A percentile compares a stretch with the other conserved stretches of the same genome.
These are phyloP conservation scores for Dusona sp. DNA, from an alignment of 2,888 invertebrate species.

Conservation along the genomic window DNA sequence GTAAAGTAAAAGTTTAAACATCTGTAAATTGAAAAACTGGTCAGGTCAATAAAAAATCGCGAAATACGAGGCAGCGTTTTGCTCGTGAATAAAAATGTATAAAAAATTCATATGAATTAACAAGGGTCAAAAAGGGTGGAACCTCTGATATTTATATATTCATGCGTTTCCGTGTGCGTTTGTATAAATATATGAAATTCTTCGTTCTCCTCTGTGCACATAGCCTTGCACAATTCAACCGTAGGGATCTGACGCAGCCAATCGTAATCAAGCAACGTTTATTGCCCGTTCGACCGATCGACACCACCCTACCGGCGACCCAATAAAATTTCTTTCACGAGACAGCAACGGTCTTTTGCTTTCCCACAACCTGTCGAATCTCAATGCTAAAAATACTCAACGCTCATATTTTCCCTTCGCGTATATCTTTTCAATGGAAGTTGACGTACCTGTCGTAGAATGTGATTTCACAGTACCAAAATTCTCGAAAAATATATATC, in stretches of 20 bases:
- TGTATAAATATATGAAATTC: not conserved
- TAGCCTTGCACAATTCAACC: not conserved
- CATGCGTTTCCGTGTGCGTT: not conserved
- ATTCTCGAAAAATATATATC: not conserved
- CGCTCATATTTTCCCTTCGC: slow-evolving; percentile 1
- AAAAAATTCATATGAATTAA: not conserved
- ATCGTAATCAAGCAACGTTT: slow-evolving; percentile 57
- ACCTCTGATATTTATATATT: not conserved
- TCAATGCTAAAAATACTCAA: slow-evolving; percentile 39
- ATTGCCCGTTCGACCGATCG: slow-evolving; percentile 50
- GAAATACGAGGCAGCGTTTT: not conserved
- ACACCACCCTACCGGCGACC: slow-evolving; percentile 1
- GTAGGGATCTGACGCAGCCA: slow-evolving; percentile 28
- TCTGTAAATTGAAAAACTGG: not conserved
- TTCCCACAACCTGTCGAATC: slow-evolving; percentile 31
- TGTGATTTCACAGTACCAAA: not conserved
- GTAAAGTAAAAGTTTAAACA: not conserved
- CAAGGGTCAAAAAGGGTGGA: not conserved
- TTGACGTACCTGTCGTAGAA: not conserved
- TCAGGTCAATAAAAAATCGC: not conserved
- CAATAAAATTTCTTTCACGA: slow-evolving; percentile 29
- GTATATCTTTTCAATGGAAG: not conserved
- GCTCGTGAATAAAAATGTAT: not conserved
- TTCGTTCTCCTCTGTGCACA: not conserved
- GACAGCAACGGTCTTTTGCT: slow-evolving; percentile 22